Evolutionary conservation across 2,888 invertebrate species (phyloP), one percentile per base, ranked within the genome.

Genomic region (Ferrisia virgata): DNA sequence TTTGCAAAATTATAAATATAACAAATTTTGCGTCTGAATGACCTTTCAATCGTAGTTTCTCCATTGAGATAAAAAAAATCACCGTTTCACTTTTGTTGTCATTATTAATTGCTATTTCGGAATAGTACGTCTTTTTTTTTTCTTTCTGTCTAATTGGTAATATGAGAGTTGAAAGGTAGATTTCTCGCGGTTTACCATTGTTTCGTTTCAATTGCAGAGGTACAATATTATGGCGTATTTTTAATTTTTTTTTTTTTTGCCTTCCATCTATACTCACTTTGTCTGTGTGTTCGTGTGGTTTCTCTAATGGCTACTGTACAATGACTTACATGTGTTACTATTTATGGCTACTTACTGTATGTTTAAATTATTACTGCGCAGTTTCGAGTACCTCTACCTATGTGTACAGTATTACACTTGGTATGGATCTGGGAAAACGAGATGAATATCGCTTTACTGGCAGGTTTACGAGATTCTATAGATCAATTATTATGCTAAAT

Each of bases 111-210:
- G 18, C 18, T 64, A 64, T 9, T 64, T n/a, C 53, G 15, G 2
- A 39, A 11, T 5, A 39, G 39, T 8, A 64, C 25, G 8, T 9
- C 4, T 4, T 47, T 47, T 1, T 47, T 47, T 47, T 64, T 64
- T 64, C n/a, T n/a, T n/a, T n/a, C n/a, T n/a, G n/a, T n/a, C n/a
- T 28, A 64, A 64, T 28, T 22, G 8, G 72, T 33, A 33, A 72
- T 72, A 33, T 33, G 72, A 72, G 31, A 72, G 33, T n/a, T n/a
- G 72, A 72, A 36, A 72, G n/a, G 72, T 72, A 33, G 72, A 28
- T 72, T 72, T 72, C 72, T 72, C 33, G 72, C 72, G 72, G 72
- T 72, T 72, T 72, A 13, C 72, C 18, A 72, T 72, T 72, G 33
- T 72, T 58, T 58, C 22, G 6, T 25, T 11, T n/a, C n/a, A n/a